These are phyloP conservation scores for Machimus rusticus DNA, from an alignment of 2,888 invertebrate genomes.

Conservation along the genomic window DNA sequence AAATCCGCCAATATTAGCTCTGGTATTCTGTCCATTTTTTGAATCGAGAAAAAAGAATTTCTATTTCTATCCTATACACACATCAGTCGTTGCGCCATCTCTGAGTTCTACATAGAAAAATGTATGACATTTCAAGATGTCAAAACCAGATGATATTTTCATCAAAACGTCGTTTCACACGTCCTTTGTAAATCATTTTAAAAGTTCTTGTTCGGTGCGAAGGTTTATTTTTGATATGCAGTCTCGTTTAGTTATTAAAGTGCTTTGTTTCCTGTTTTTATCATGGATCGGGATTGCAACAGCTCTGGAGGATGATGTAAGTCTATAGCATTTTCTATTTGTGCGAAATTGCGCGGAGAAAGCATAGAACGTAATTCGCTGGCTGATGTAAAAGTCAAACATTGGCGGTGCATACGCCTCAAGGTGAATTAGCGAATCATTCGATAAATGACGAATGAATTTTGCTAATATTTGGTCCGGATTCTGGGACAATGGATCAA, in stretches of 20 bases:
- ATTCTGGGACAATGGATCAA: not conserved
- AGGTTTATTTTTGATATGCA: not conserved
- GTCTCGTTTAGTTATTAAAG: not conserved
- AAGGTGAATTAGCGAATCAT: not conserved
- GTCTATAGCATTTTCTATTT: not conserved
- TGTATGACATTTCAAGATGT: not conserved
- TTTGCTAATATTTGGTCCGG: not conserved
- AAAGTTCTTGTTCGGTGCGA: not conserved
- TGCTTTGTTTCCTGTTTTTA: not conserved
- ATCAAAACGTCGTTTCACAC: not conserved
- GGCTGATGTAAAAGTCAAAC: not conserved
- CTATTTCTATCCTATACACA: no score
- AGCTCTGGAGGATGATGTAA: not conserved
- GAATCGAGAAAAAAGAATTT: not conserved
- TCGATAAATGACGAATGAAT: not conserved
- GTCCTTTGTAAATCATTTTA: not conserved
- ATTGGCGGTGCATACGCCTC: not conserved
- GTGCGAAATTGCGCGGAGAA: not conserved
- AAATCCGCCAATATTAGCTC: no score
- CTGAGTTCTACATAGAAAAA: not conserved
- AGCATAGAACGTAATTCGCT: not conserved
- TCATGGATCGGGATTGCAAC: not conserved
- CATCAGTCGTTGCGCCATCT: not conserved
- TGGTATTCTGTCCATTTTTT: not conserved
- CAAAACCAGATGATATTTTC: not conserved